These are phyloP conservation scores for Benthosema pterotum DNA, from an alignment of 2,797 vertebrate species.

Conservation along the genomic window DNA sequence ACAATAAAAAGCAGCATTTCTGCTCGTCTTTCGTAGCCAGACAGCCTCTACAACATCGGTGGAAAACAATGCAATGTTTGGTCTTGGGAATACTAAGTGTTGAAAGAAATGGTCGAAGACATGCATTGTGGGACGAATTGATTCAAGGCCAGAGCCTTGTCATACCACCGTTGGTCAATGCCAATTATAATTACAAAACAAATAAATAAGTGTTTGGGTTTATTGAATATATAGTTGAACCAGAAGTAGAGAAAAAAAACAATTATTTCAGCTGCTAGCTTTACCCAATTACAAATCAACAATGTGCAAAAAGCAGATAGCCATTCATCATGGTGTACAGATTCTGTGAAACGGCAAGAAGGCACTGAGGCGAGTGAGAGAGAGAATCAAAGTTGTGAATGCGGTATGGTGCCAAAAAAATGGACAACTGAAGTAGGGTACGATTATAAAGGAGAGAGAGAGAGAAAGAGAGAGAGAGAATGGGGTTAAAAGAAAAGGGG, in stretches of 20 bases:
- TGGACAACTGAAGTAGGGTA: neutral
- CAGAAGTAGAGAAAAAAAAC: too few species aligned
- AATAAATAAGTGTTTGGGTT: too few species aligned
- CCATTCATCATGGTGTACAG: neutral
- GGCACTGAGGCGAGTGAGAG: neutral
- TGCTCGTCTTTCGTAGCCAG: conserved; percentile 5
- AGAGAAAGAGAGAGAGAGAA: conserved; percentile 7
- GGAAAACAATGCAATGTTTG: conserved; percentile 5
- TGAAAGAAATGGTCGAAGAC: neutral
- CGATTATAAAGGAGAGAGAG: neutral
- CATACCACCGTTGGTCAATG: neutral
- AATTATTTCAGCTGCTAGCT: too few species aligned
- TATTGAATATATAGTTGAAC: too few species aligned
- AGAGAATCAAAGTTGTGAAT: neutral
- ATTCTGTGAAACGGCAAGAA: neutral
- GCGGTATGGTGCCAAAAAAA: conserved; percentile 1
- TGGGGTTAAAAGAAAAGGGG: too few species aligned
- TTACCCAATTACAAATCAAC: too few species aligned
- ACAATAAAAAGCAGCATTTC: neutral
- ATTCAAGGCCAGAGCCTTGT: neutral
- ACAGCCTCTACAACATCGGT: conserved; percentile 4
- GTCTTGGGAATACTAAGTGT: conserved; percentile 10
- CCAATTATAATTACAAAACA: neutral
- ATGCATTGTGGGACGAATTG: neutral
- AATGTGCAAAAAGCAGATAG: neutral